Evolutionary conservation across 2,113 vertebrate species (phyloP).

Genomic region (Onychostoma macrolepis): DNA sequence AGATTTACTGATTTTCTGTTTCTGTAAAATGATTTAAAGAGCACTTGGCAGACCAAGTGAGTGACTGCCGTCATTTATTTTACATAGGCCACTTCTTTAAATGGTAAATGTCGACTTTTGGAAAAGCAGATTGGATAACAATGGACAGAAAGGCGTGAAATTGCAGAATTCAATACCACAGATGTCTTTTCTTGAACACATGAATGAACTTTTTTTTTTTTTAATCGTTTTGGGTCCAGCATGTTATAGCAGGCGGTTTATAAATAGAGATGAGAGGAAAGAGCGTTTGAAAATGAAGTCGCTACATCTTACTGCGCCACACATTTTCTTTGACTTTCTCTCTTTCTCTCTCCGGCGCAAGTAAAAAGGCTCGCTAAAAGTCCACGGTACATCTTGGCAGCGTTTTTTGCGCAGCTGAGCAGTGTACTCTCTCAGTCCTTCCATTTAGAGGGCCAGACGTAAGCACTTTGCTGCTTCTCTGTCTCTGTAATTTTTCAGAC

Average conservation of each 20-base stretch:
- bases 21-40: constrained; percentile 24
- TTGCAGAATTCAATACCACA: constrained; percentile 47
- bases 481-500: constrained; percentile 69
- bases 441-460: constrained; percentile 73
- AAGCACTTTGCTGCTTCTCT: constrained; percentile 69
- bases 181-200: constrained; percentile 52
- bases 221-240: constrained; percentile 10
- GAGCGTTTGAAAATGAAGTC: constrained; percentile 44
- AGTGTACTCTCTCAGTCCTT: constrained; percentile 64
- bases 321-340: constrained; percentile 31
- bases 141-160: constrained; percentile 48
- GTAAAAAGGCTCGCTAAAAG: constrained; percentile 67
- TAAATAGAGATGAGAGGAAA: constrained; percentile 53
- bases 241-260: constrained; percentile 45
- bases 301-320: constrained; percentile 44
- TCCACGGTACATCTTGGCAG: constrained; percentile 70
- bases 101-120: constrained; percentile 13
- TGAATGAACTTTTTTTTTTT: constrained; percentile 49
- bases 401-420: constrained; percentile 66
- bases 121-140: constrained; percentile 46
- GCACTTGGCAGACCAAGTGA: constrained; percentile 25
- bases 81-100: background rate
- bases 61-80: constrained; percentile 13
- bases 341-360: constrained; percentile 50
- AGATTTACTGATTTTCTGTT: constrained; percentile 18